Percentiles rank a stretch among this genome's conserved stretches.
Evolutionary conservation across 2,797 vertebrate genomes (phyloP).

Genomic region (Pygocentrus nattereri): DNA sequence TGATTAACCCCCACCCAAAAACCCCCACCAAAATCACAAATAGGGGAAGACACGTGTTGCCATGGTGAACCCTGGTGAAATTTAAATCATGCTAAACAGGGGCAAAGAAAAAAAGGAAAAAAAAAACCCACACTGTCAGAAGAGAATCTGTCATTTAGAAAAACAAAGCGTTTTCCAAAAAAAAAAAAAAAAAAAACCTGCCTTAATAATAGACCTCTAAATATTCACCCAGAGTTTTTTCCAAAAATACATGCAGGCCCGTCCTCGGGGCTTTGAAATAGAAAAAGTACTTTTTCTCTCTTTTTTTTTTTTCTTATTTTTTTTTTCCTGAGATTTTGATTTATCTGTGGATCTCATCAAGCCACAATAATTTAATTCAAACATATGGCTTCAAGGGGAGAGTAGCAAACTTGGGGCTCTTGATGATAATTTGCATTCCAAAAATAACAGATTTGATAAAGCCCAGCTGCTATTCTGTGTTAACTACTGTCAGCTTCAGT

Average conservation of each 20-base stretch:
- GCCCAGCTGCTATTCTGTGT: slow-evolving; percentile 56
- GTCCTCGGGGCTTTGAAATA: slow-evolving; percentile 29
- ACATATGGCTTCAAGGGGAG: slow-evolving; percentile 14
- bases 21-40: slow-evolving; percentile 60
- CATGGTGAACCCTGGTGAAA: slow-evolving; percentile 67
- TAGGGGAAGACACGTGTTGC: slow-evolving; percentile 68
- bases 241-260: slow-evolving; percentile 27
- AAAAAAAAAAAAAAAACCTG: slow-evolving; percentile 18
- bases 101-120: neutral
- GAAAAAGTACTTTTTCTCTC: no score
- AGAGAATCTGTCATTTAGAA: slow-evolving; percentile 12
- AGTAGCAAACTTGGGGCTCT: slow-evolving; percentile 45
- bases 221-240: slow-evolving; percentile 15
- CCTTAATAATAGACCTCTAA: slow-evolving; percentile 48
- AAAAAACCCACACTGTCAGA: neutral
- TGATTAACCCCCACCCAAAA: slow-evolving; percentile 65
- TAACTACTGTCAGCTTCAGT: slow-evolving; percentile 63
- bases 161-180: neutral
- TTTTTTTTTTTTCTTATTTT: no score
- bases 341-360: neutral
- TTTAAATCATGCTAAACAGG: slow-evolving; percentile 37
- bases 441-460: slow-evolving; percentile 63
- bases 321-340: neutral
- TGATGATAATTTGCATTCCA: slow-evolving; percentile 56
- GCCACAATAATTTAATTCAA: slow-evolving; percentile 30